These are phyloP conservation scores for Drosophila ohnishii DNA, from an alignment of 1,140 invertebrate genomes.

Conservation along the genomic window DNA sequence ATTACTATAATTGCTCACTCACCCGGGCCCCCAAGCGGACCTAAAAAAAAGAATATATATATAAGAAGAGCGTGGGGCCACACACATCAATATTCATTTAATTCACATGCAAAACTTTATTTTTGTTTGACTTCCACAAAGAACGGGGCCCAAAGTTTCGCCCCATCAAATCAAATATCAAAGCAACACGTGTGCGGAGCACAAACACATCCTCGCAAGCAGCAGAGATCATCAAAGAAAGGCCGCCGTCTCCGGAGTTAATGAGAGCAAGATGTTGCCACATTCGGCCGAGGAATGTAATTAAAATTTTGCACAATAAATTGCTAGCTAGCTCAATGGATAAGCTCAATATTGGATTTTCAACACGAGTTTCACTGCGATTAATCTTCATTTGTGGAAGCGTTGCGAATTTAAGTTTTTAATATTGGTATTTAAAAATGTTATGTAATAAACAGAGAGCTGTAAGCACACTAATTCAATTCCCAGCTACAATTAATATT, in stretches of 20 bases:
- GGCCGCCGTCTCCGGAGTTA: slow-evolving; percentile 4
- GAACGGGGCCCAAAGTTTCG: slow-evolving; percentile 52
- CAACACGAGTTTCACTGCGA: not conserved
- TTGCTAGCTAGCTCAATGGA: not conserved
- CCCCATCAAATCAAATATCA: slow-evolving; percentile 74
- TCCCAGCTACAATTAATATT: no score
- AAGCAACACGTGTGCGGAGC: slow-evolving; percentile 69
- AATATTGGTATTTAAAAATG: not conserved
- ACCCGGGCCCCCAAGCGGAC: slow-evolving; percentile 8
- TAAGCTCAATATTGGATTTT: not conserved
- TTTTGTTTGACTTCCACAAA: slow-evolving; percentile 63
- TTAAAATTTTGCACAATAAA: slow-evolving; percentile 25
- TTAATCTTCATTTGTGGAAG: not conserved
- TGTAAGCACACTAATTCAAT: no score
- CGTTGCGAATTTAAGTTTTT: not conserved
- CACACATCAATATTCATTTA: slow-evolving; percentile 62
- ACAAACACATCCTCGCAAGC: slow-evolving; percentile 21
- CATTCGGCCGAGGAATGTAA: slow-evolving; percentile 23
- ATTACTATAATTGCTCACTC: slow-evolving; percentile 76
- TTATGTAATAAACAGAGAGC: not conserved
- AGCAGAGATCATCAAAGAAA: slow-evolving; percentile 19
- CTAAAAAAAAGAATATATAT: not conserved
- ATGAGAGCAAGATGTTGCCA: slow-evolving; percentile 17
- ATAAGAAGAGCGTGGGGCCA: not conserved
- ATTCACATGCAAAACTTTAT: slow-evolving; percentile 53